Evolutionary conservation across 2,797 vertebrate genomes (phyloP), one percentile per base, ranked within the genome.

Genomic region (Syngnathus acus): DNA sequence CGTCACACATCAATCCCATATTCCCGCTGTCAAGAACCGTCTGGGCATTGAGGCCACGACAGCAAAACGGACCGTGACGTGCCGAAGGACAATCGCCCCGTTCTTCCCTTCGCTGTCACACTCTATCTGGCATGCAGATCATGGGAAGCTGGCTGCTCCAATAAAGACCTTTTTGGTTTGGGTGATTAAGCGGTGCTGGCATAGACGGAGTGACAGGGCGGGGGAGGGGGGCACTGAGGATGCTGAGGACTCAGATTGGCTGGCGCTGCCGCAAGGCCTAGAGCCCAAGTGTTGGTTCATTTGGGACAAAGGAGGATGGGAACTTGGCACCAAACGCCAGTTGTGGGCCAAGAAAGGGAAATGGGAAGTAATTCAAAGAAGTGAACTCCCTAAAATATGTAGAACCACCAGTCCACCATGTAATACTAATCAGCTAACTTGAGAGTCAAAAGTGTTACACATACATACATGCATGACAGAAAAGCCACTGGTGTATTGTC

Each of bases 111-210:
- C 62, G 73, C 79, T 64, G 72, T 73, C 76, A 70, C 78, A 73
- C 69, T 78, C 68, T 79, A 67, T 71, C 73, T 87, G 81, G 83
- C 82, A 78, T 48, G 70, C 55, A 74, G 81, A 81, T 85, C 78
- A 87, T 88, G 82, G 84, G 84, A 89, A 87, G 78, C 79, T 79
- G 17, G 68, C 51, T 63, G 73, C 69, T 23, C 61, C 77, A 89
- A 84, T 83, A 73, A 85, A 75, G 79, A 68, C 68, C 74, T 81
- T 83, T 66, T 86, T 82, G 73, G 84, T 82, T 82, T 71, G 78
- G 82, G 74, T 89, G 80, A 89, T 89, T 91, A 88, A 87, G 73
- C 72, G 82, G 77, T 76, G 71, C 76, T 83, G 85, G 84, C 83
- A 82, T 68, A 75, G 77, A 74, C 64, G 68, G 67, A 60, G 66